phyloP scores from a whole-genome alignment of 2,113 vertebrate genomes.

The Thamnophis sirtalis region DNA sequence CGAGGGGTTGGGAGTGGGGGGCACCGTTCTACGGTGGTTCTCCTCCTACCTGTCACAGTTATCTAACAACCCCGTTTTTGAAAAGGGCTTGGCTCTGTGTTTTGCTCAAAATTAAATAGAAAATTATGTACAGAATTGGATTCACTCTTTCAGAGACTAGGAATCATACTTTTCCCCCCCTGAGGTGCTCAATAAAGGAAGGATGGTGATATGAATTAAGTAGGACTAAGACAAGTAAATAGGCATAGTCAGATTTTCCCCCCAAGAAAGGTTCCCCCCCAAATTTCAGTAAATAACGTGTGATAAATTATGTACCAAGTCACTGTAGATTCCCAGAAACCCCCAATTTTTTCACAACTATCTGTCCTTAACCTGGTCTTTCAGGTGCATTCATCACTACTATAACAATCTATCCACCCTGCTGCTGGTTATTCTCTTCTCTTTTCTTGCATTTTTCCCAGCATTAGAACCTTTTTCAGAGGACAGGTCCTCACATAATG shows the following conservation, averaged over 20 bases:
- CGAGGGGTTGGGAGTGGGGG: too few species aligned
- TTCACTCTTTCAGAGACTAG: not conserved
- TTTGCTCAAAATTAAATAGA: not conserved
- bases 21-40: too few species aligned
- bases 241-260: not conserved
- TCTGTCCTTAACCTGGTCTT: not conserved
- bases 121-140: conserved; percentile 11
- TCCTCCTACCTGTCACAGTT: too few species aligned
- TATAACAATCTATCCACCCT: not conserved
- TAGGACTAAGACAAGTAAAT: not conserved
- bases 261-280: not conserved
- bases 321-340: not conserved
- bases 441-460: not conserved
- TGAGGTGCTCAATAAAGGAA: not conserved
- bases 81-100: not conserved
- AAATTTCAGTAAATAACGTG: not conserved
- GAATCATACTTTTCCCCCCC: not conserved
- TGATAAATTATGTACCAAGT: not conserved
- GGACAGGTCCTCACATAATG: not conserved
- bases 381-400: not conserved
- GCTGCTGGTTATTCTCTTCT: not conserved
- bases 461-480: not conserved
- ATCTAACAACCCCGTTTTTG: not conserved
- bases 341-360: not conserved
- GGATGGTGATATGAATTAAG: not conserved